Percentiles rank a stretch among this genome's conserved stretches.
Evolutionary conservation across 2,113 vertebrate genomes (phyloP).

Genomic region (Melanostigma gelatinosum): DNA sequence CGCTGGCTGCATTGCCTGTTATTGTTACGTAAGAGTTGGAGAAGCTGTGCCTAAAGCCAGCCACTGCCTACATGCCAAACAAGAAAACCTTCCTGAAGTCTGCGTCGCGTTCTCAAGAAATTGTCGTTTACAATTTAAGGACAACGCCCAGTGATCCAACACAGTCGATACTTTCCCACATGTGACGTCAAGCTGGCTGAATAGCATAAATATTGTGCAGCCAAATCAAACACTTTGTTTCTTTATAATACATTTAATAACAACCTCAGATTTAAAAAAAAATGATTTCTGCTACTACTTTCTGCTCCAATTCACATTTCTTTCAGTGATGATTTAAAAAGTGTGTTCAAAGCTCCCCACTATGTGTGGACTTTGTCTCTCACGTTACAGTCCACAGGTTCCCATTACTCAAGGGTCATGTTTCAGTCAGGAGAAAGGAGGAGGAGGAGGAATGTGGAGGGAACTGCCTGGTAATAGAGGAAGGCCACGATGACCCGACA

Average conservation of each 20-base stretch:
- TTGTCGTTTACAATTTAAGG: neutral
- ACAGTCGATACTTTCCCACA: neutral
- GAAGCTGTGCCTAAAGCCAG: neutral
- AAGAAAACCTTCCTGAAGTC: too few species aligned
- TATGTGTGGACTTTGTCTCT: slow-evolving; percentile 1
- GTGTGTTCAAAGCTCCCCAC: neutral
- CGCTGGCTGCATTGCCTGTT: neutral
- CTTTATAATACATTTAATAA: too few species aligned
- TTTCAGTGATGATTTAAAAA: neutral
- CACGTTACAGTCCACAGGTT: slow-evolving; percentile 5
- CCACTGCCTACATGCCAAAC: neutral
- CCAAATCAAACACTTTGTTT: too few species aligned
- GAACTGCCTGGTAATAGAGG: neutral
- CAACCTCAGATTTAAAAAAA: neutral
- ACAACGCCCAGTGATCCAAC: neutral
- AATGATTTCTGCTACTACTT: neutral
- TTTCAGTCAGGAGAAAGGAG: slow-evolving; percentile 20
- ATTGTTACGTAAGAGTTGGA: neutral
- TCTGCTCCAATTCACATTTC: neutral
- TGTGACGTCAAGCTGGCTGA: neutral
- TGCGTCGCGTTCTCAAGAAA: neutral
- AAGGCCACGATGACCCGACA: neutral
- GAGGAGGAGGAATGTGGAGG: slow-evolving; percentile 7
- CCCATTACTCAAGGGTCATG: neutral
- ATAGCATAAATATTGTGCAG: too few species aligned